Evolutionary conservation across 2,888 invertebrate genomes (phyloP).

Genomic region (Bimastos eiseni): DNA sequence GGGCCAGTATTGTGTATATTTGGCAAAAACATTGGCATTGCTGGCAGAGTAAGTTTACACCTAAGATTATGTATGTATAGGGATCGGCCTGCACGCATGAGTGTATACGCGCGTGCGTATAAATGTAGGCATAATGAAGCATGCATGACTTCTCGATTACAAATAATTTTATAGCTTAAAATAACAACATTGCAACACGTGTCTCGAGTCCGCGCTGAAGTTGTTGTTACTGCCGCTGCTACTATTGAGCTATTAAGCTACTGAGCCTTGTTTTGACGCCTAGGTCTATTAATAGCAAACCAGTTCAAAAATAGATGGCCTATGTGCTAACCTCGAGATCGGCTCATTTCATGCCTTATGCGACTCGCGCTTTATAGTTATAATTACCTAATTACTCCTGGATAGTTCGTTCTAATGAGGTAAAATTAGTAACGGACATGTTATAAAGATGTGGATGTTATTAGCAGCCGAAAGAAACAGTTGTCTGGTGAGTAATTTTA

Average conservation of each 20-base stretch:
- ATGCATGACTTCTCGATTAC: conserved; percentile 13
- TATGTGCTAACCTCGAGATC: conserved; percentile 13
- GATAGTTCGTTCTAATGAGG: not conserved
- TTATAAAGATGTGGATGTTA: not conserved
- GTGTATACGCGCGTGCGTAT: not conserved
- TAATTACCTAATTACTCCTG: not conserved
- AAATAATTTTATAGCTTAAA: not conserved
- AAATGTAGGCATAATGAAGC: not conserved
- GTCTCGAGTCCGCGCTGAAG: not conserved
- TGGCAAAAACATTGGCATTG: too few species aligned
- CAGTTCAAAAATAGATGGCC: not conserved
- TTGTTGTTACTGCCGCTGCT: too few species aligned
- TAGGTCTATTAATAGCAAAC: not conserved
- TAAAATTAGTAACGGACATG: not conserved
- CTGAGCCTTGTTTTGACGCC: not conserved
- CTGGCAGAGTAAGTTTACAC: too few species aligned
- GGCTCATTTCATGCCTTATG: not conserved
- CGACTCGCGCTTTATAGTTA: not conserved
- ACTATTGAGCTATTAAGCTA: too few species aligned
- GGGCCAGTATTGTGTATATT: too few species aligned
- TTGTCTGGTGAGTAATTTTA: not conserved
- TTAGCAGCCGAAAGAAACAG: too few species aligned
- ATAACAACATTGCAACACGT: not conserved
- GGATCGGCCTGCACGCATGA: too few species aligned
- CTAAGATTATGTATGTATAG: too few species aligned